Evolutionary conservation across 1,140 invertebrate species (phyloP), one percentile per base, ranked within the genome.

Genomic region (Euura saliciscinereae): DNA sequence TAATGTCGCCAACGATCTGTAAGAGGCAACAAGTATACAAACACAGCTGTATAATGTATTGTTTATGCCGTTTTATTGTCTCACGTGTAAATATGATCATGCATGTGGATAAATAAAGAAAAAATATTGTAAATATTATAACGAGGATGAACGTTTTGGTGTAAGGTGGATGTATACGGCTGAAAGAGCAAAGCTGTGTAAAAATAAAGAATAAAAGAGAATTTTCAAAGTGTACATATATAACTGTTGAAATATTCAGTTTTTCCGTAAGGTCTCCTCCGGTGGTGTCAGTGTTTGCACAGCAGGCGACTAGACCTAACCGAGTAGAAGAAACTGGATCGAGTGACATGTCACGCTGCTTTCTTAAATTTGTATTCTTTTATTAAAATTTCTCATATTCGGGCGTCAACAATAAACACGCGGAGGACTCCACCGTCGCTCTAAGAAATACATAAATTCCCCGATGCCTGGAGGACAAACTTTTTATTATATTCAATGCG

Each of bases 361-460:
- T 75, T 75, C 72, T 73, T 70, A 68, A 79, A 76, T 78, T 79
- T 73, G 65, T 79, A 79, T 79, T 79, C 73, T 79, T 78, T 74
- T 76, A 75, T 71, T 43, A 43, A 44, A 28, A 28, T 28, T 28
- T 28, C 28, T 28, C 28, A 69, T 69, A 69, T 69, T 69, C 68
- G 43, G 43, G 43, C 13, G 68, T 43, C 68, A 69, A 69, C 66
- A 67, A 67, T 67, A 67, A 59, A 59, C 10, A 59, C 13, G 51
- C 8, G 13, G 3, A n/a, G 13, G 8, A 8, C 8, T 59, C 8
- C 51, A 6, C 51, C 51, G 51, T n/a, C 3, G 8, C 4, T 8
- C 51, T 8, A 59, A 59, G 51, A 59, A 59, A 59, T 59, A 59
- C 51, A 59, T 59, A 59, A 59, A 59, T 59, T 59, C 13, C 51